These are phyloP conservation scores for Indri indri DNA, from an alignment of 2,113 vertebrate genomes.

Conservation along the genomic window DNA sequence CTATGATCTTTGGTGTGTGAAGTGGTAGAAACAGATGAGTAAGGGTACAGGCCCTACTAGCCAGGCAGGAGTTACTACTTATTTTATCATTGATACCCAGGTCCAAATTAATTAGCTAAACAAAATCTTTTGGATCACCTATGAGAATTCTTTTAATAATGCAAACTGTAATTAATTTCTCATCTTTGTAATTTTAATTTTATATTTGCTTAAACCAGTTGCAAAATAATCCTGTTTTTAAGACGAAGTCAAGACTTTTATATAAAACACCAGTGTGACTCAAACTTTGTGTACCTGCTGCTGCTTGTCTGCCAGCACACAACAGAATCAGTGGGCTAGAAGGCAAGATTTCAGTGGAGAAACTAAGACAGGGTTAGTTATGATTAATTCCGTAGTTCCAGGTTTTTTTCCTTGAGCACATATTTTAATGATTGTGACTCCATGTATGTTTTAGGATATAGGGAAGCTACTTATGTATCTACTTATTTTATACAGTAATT, in stretches of 20 bases:
- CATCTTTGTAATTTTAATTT: not conserved
- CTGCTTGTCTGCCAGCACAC: not conserved
- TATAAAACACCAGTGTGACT: not conserved
- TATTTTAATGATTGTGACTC: constrained; percentile 7
- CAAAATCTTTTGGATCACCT: not conserved
- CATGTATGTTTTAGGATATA: not conserved
- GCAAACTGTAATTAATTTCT: not conserved
- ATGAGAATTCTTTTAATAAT: constrained; percentile 34
- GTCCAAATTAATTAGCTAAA: constrained; percentile 2
- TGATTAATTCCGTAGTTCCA: not conserved
- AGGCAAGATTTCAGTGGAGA: not conserved
- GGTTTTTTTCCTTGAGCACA: not conserved
- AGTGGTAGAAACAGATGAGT: not conserved
- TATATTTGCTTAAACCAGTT: not conserved
- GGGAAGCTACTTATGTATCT: not conserved
- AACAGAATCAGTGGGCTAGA: not conserved
- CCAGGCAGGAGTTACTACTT: not conserved
- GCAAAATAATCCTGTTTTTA: not conserved
- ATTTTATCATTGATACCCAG: not conserved
- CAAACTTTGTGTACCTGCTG: not conserved
- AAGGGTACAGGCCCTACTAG: not conserved
- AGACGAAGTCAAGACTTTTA: not conserved
- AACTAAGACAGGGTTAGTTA: not conserved
- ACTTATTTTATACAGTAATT: not conserved
- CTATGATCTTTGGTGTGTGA: not conserved